phyloP scores from a whole-genome alignment of 2,888 invertebrate species.

The Nephrotoma flavescens region DNA sequence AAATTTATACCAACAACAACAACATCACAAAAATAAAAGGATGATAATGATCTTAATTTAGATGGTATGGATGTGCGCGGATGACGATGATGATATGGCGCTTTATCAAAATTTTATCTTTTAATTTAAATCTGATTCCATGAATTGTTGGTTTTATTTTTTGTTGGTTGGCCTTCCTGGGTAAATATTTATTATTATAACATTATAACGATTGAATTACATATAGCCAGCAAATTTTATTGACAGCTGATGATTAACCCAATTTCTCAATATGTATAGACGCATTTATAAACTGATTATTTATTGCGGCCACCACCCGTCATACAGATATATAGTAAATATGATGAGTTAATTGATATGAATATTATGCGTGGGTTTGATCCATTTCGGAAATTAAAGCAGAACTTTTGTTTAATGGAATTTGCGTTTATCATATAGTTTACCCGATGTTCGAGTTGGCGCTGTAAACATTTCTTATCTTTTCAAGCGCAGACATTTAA shows the following conservation, averaged over 20 bases:
- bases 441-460: not conserved
- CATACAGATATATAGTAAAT: not conserved
- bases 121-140: not conserved
- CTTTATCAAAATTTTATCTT: not conserved
- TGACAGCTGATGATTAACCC: not conserved
- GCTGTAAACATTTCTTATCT: not conserved
- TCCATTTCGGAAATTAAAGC: not conserved
- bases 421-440: not conserved
- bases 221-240: not conserved
- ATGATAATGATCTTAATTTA: slow-evolving; percentile 2
- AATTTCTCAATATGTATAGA: not conserved
- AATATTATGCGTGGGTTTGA: not conserved
- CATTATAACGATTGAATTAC: not conserved
- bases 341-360: not conserved
- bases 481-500: not conserved
- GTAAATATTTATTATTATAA: not conserved
- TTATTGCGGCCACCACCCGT: not conserved
- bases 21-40: not conserved
- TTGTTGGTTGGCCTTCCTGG: not conserved
- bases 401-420: no score
- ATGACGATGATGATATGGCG: not conserved
- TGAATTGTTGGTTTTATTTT: not conserved
- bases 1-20: not conserved
- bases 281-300: not conserved
- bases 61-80: not conserved